Percentiles rank a stretch among this genome's conserved stretches.
These are phyloP conservation scores for Sinodicranocentrus sp. DNA, from an alignment of 2,888 invertebrate species.

Conservation along the genomic window DNA sequence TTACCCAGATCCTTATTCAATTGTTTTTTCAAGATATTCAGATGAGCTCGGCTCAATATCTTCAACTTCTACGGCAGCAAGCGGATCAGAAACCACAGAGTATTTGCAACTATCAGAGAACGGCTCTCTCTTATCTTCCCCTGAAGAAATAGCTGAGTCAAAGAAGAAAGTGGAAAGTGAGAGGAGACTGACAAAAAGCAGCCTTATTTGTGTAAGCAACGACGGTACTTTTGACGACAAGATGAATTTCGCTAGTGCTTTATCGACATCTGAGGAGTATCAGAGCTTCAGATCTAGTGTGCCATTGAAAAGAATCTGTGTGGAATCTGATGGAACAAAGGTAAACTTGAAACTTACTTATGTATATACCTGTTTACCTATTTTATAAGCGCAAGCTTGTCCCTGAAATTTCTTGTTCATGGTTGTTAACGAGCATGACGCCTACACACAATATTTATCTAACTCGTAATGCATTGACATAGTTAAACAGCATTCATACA, in stretches of 20 bases:
- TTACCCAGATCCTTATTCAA: conserved; percentile 61
- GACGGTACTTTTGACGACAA: conserved; percentile 32
- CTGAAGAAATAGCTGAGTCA: conserved; percentile 16
- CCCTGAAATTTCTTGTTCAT: too few relatives aligned
- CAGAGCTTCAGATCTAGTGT: conserved; percentile 88
- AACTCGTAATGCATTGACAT: too few relatives aligned
- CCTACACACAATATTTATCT: too few relatives aligned
- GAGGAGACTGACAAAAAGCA: not conserved
- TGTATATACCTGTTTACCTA: not conserved
- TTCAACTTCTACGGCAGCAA: conserved; percentile 24
- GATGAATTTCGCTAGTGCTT: conserved; percentile 85
- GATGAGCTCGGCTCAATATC: conserved; percentile 58
- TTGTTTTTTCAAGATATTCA: conserved; percentile 47
- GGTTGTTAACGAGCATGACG: too few relatives aligned
- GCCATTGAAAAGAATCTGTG: conserved; percentile 86
- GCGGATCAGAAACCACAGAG: conserved; percentile 56
- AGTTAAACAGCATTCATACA: too few relatives aligned
- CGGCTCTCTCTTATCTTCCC: not conserved
- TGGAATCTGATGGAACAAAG: conserved; percentile 88
- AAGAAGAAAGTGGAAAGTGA: conserved; percentile 19
- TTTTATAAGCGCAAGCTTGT: not conserved
- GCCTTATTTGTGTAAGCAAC: not conserved
- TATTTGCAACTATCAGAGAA: conserved; percentile 48
- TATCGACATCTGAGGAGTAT: conserved; percentile 88
- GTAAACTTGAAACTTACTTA: too few relatives aligned